Base-by-base conservation (phyloP, 1,140 invertebrate species). In the Dufourea novaeangliae region DNA sequence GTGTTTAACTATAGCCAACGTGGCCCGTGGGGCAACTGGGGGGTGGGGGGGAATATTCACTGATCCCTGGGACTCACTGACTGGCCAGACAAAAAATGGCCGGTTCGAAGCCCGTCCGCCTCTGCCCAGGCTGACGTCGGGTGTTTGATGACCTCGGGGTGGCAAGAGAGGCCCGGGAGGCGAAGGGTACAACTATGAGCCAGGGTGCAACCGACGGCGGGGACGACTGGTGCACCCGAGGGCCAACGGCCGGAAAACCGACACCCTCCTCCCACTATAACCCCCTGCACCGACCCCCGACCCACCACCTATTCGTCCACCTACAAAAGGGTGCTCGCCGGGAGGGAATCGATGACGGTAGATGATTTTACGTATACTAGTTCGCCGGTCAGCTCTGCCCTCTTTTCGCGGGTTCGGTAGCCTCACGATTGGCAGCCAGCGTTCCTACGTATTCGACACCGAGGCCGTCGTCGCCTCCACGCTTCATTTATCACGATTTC, bases 51-150 rank as follows among this genome's bases (percentile, higher is more conserved):
- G 90, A n/a, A 82, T 85, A 91, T 91, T 92, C 90, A 92, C 91
- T 92, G 91, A 92, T 91, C 89, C 92, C 92, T 91, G 91, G 91
- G 89, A 92, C 91, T 91, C 91, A 92, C 91, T 92, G 90, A 92
- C 91, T 92, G 90, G 90, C 91, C 92, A 92, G 91, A 92, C 92
- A 92, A 92, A 92, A 92, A 92, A 92, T 92, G 91, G 90, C 91
- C 91, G 90, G 90, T 88, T 89, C 90, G 86, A 89, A 88, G 82
- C 87, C 85, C 88, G 88, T 89, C 86, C 88, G 87, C 86, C 85
- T 85, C 84, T 84, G 85, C 83, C 89, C 87, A 88, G 89, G 90
- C 90, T 91, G 90, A 92, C 90, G 88, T 92, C 88, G 82, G 88
- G 88, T 92, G 91, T 92, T 92, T 92, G 91, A 92, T 92, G 92